A percentile compares a stretch with the other conserved stretches of the same genome.
Conservation (phyloP, 35 echinoderm and acorn worm species). For the Holothuria glaberrima region DNA sequence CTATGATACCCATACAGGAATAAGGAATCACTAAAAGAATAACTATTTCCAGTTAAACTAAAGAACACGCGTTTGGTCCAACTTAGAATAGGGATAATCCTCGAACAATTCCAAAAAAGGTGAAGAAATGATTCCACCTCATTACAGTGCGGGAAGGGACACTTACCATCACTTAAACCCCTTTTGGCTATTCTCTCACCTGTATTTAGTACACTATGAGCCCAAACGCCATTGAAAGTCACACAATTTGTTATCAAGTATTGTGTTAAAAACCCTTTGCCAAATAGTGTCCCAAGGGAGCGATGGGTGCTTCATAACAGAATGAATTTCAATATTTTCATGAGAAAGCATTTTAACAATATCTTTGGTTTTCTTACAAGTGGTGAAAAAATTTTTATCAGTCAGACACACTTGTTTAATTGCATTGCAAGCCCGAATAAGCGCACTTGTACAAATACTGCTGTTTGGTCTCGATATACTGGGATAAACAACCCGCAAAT, state of each 20-base stretch:
- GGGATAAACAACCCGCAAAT: not conserved
- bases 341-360: slow-evolving; percentile 14
- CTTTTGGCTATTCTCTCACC: not conserved
- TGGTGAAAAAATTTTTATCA: not conserved
- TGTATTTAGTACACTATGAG: not conserved
- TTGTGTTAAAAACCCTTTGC: not conserved
- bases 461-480: slow-evolving; percentile 2
- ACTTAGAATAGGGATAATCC: not conserved
- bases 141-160: not conserved
- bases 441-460: not conserved
- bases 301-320: not conserved
- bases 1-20: too few relatives aligned
- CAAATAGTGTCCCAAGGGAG: slow-evolving; percentile 1
- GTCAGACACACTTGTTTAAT: not conserved
- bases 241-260: not conserved
- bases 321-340: not conserved
- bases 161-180: not conserved
- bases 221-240: not conserved
- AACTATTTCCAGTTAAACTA: not conserved
- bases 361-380: slow-evolving; percentile 31
- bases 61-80: not conserved
- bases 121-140: not conserved
- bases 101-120: slow-evolving; percentile 1
- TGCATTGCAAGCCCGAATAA: not conserved
- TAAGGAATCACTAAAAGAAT: too few relatives aligned